Evolutionary conservation across 2,888 invertebrate species (phyloP).

Genomic region (Ferdinandea cuprea): DNA sequence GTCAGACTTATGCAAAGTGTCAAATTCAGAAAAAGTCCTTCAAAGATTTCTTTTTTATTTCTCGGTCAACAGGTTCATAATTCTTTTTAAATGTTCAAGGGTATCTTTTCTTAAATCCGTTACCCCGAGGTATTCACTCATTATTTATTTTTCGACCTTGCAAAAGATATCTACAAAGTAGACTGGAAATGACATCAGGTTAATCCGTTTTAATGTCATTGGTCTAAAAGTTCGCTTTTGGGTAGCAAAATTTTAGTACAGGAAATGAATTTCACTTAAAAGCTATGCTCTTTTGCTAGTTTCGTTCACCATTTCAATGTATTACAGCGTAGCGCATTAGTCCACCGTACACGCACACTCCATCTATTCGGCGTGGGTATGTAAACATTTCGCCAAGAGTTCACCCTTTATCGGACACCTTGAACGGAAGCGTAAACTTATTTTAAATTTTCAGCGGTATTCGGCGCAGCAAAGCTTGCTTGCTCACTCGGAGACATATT

Average conservation of each 20-base stretch:
- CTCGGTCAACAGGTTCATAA: too few relatives aligned
- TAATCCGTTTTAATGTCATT: conserved; percentile 12
- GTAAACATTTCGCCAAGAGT: conserved; percentile 19
- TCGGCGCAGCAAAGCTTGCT: conserved; percentile 19
- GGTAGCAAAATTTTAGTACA: conserved; percentile 48
- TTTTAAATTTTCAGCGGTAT: conserved; percentile 52
- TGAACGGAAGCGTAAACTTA: conserved; percentile 59
- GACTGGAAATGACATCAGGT: conserved; percentile 44
- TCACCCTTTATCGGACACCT: conserved; percentile 57
- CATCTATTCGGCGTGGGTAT: neutral
- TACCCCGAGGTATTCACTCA: too few relatives aligned
- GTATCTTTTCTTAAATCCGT: too few relatives aligned
- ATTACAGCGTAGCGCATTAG: conserved; percentile 4
- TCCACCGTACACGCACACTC: neutral
- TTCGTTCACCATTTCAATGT: conserved; percentile 3
- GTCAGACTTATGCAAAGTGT: too few relatives aligned
- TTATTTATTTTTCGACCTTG: too few relatives aligned
- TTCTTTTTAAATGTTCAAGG: too few relatives aligned
- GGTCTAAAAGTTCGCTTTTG: neutral
- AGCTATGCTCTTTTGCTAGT: conserved; percentile 20
- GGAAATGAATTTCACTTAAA: conserved; percentile 44
- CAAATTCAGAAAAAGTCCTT: too few relatives aligned
- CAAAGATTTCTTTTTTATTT: too few relatives aligned
- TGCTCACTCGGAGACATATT: conserved; percentile 47
- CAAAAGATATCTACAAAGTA: too few relatives aligned